phyloP scores from a whole-genome alignment of 2,113 vertebrate genomes.

The Strix uralensis region DNA sequence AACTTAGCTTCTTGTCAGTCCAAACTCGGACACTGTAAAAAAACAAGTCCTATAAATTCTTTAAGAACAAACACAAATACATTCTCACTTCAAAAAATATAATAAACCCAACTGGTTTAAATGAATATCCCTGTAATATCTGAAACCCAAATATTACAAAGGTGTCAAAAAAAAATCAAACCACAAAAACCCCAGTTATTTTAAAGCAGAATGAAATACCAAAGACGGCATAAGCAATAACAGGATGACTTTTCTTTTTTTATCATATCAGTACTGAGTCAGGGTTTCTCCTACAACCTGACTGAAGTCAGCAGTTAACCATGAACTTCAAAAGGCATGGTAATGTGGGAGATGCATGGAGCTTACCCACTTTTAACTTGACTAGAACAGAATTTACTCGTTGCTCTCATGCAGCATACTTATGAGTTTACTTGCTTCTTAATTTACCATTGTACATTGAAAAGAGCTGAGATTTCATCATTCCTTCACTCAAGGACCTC shows the following conservation, averaged over 20 bases:
- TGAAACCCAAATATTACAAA: background rate
- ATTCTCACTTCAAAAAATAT: background rate
- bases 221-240: background rate
- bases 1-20: background rate
- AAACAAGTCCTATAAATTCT: background rate
- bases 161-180: background rate
- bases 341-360: background rate
- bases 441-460: background rate
- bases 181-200: background rate
- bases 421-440: background rate
- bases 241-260: background rate
- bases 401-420: background rate
- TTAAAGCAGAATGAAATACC: background rate
- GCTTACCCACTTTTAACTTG: background rate
- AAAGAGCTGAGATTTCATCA: background rate
- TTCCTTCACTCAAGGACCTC: background rate
- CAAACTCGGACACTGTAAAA: background rate
- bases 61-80: background rate
- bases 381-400: background rate
- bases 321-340: background rate
- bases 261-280: background rate
- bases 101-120: background rate
- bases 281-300: background rate
- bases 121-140: background rate
- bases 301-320: background rate